Evolutionary conservation across 2,113 vertebrate genomes (phyloP).

Genomic region (Terrapene triunguis): DNA sequence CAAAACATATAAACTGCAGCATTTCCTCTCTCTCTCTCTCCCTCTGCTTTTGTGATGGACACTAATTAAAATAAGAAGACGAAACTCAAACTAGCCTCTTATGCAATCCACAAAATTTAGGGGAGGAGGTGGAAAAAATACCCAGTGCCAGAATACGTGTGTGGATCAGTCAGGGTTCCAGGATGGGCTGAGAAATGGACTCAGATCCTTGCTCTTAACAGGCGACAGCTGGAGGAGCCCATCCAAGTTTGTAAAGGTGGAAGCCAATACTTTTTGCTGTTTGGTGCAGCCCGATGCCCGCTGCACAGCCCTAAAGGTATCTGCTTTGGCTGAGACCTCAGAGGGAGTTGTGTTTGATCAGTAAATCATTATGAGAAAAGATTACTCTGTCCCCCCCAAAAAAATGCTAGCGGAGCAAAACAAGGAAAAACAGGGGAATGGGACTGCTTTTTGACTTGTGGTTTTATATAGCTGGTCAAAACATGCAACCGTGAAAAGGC

Average conservation of each 20-base stretch:
- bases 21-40: slow-evolving; percentile 70
- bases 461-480: not conserved
- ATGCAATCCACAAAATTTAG: slow-evolving; percentile 50
- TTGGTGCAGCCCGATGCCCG: not conserved
- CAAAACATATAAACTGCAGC: slow-evolving; percentile 81
- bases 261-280: slow-evolving; percentile 31
- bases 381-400: fast-evolving
- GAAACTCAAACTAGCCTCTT: slow-evolving; percentile 58
- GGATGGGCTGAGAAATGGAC: not conserved
- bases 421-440: not conserved
- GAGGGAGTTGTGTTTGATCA: slow-evolving; percentile 62
- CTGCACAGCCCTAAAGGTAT: not conserved
- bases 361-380: slow-evolving; percentile 53
- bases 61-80: slow-evolving; percentile 74
- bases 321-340: slow-evolving; percentile 40
- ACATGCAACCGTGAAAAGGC: fast-evolving
- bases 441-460: not conserved
- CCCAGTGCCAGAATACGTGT: slow-evolving; percentile 1
- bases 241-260: slow-evolving; percentile 13
- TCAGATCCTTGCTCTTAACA: slow-evolving; percentile 11
- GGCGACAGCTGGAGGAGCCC: slow-evolving; percentile 15
- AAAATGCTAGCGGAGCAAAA: not conserved
- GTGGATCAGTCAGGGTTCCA: not conserved
- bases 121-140: slow-evolving; percentile 24
- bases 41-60: slow-evolving; percentile 69